phyloP scores from a whole-genome alignment of 2,797 vertebrate genomes.

The Phataginus tricuspis region DNA sequence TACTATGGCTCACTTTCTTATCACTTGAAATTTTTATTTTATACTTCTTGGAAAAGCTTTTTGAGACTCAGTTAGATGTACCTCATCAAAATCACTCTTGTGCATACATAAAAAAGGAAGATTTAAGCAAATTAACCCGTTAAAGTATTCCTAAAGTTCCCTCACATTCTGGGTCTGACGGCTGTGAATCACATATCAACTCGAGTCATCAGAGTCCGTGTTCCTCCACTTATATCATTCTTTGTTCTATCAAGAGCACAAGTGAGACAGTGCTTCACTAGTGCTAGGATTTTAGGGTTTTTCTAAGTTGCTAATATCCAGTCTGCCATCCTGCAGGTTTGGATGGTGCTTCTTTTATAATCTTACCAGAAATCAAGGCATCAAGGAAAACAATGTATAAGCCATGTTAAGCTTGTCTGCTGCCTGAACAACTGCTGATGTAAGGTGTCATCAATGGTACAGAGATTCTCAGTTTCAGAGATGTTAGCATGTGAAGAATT shows the following conservation, averaged over 20 bases:
- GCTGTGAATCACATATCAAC: neutral
- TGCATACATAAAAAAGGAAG: neutral
- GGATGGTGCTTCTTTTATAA: neutral
- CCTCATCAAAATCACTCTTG: neutral
- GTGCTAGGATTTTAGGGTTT: neutral
- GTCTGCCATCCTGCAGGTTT: neutral
- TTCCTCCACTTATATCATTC: neutral
- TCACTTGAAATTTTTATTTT: neutral
- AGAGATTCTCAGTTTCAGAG: neutral
- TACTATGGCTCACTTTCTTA: neutral
- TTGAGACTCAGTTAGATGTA: neutral
- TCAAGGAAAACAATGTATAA: neutral
- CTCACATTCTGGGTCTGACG: neutral
- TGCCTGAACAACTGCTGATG: neutral
- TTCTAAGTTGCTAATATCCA: neutral
- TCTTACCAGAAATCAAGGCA: neutral
- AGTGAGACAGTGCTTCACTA: neutral
- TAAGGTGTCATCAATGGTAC: neutral
- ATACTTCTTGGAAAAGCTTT: neutral
- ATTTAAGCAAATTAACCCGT: neutral
- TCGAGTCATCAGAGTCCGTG: neutral
- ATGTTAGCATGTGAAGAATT: neutral
- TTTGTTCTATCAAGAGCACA: neutral
- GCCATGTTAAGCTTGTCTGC: accelerated
- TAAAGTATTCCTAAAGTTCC: neutral